A percentile compares a stretch with the other conserved stretches of the same genome.
Evolutionary conservation across 2,888 invertebrate genomes (phyloP).

Genomic region (Lepetodrilus schrolli): DNA sequence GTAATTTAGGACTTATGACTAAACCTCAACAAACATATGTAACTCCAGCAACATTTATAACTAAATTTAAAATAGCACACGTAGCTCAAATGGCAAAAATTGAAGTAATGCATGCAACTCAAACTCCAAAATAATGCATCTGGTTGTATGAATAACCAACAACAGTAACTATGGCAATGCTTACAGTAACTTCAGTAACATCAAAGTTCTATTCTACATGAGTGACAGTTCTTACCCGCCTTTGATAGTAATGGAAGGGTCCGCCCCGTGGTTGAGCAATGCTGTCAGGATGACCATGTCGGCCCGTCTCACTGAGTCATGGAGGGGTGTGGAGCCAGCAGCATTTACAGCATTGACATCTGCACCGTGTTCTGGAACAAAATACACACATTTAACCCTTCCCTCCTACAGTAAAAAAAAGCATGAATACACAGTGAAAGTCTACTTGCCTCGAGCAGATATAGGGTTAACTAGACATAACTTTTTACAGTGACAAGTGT

Average conservation of each 20-base stretch:
- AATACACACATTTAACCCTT: neutral
- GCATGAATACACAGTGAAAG: neutral
- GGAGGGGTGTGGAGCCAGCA: constrained; percentile 80
- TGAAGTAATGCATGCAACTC: neutral
- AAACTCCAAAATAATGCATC: neutral
- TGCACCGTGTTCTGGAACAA: constrained; percentile 78
- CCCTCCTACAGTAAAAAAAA: neutral
- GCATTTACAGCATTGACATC: constrained; percentile 79
- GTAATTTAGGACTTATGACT: too few relatives aligned
- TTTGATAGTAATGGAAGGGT: constrained; percentile 77
- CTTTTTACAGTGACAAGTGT: too few relatives aligned
- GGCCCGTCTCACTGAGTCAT: constrained; percentile 80
- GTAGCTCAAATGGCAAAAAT: too few relatives aligned
- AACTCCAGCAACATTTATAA: too few relatives aligned
- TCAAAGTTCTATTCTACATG: neutral
- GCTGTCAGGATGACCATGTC: constrained; percentile 78
- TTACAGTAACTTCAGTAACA: neutral
- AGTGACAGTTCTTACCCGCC: constrained; percentile 75
- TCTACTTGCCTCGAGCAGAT: too few relatives aligned
- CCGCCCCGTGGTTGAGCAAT: constrained; percentile 79
- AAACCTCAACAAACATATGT: too few relatives aligned
- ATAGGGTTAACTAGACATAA: too few relatives aligned
- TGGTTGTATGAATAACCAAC: neutral
- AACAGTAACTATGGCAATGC: too few relatives aligned
- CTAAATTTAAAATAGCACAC: too few relatives aligned